Base-by-base conservation (phyloP, 2,888 invertebrate species). In the Drosophila monieri region DNA sequence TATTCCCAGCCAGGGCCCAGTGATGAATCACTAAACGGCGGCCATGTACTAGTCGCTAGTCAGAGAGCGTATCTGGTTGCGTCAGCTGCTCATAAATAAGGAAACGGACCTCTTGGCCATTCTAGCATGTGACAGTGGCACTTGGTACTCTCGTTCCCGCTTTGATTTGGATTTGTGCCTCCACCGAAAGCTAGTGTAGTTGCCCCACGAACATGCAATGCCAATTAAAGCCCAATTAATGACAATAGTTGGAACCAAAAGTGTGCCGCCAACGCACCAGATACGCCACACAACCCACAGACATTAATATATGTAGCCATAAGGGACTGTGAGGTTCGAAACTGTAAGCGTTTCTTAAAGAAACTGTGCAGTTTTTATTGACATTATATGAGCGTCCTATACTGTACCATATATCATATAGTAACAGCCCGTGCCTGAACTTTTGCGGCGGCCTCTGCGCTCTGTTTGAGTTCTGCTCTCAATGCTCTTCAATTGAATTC, bases 401-500 rank as follows among this genome's bases (percentile, higher is more conserved):
- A 62, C 62, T 46, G 21, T 49, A 43, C 35, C 18, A n/a, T 44
- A 49, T 55, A 66, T 65, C 46, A 37, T 58, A 52, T 54, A 73
- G 57, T 65, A 56, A 56, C 57, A 73, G 65, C 73, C 65, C 68
- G 68, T 70, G 68, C 68, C 68, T 59, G 68, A 68, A 68, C 72
- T 73, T 71, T 74, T 55, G 70, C 62, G 71, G 67, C 49, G 64
- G 59, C 68, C 67, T 58, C 54, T 59, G 51, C 57, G 51, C 44
- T 48, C 57, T 56, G 65, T 60, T 73, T 68, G 61, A 60, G 72
- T 71, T 69, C 25, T 46, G 48, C 61, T 71, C 88, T 84, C 84
- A 78, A 80, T 84, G 87, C 88, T 78, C 85, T 88, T 86, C 85
- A 85, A 85, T 85, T 85, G 74, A 85, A 85, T 88, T 85, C 73